Base-by-base conservation (phyloP, 2,888 invertebrate species). In the Lochmaea crataegi region DNA sequence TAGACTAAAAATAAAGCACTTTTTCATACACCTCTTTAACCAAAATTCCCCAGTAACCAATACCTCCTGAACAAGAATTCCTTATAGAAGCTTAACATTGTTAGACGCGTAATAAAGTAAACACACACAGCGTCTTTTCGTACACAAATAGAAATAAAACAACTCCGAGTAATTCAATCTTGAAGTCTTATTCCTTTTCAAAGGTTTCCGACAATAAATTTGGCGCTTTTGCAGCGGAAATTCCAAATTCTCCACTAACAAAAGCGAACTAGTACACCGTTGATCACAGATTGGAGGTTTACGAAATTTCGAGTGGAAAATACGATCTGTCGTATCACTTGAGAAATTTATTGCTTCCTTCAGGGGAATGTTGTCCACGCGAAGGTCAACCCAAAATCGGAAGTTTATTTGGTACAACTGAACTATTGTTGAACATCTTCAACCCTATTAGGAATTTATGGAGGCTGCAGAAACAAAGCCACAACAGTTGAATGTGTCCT, bases 141-240 rank as follows among this genome's bases (percentile, higher is more conserved):
- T 45, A n/a, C 26, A 48, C 18, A 64, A 45, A 64, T 5, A 63
- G 38, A 64, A 64, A 45, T 42, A 45, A 61, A 48, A 51, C 48
- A 64, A 64, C 64, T 48, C n/a, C 26, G 26, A 26, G 45, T 65
- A 45, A 69, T 69, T 69, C 69, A 63, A 61, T 63, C 26, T 38
- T 26, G 22, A 51, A 63, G 63, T 63, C 69, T 16, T 63, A 51
- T 63, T 51, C 16, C 41, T 64, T 64, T 38, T 63, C 51, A 63
- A 69, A 63, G 58, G 18, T 60, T 69, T 42, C 53, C 61, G n/a
- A 69, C 61, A 53, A 69, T 69, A 63, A 69, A 69, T 69, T 61
- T 69, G 63, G 63, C 51, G 53, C 63, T 53, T 53, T 48, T 64
- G 64, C 64, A 64, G 48, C 64, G 64, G 64, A 64, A 45, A 64